Evolutionary conservation across 2,888 invertebrate species (phyloP), one percentile per base, ranked within the genome.

Genomic region (Spatulosminthurus flaviceps): DNA sequence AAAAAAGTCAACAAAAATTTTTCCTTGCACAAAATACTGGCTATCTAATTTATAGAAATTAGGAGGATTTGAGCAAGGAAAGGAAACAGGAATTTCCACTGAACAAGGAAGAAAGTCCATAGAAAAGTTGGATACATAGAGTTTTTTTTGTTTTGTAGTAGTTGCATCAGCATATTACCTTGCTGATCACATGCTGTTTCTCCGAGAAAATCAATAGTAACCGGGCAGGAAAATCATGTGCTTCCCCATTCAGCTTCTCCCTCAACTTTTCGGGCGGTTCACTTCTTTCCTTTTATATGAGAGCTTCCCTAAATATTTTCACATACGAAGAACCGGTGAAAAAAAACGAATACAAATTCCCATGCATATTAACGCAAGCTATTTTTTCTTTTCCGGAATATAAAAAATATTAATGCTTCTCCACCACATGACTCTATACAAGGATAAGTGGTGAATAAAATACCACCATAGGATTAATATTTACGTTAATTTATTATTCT

Each of bases 151-250:
- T n/a, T n/a, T n/a, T n/a, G n/a, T n/a, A n/a, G 64, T 64, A 24
- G 11, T 64, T 21, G 13, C 64, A 64, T 24, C 24, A 64, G 64
- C 64, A 64, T 64, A 60, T 64, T 13, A 21, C 22, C 70, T 26
- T 28, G 5, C 21, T 69, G 69, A 34, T 75, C 41, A 75, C 75
- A 75, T 75, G 72, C 64, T 41, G 61, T 64, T 64, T 13, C 64
- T 28, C 21, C 22, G 64, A 41, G 64, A 74, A 74, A 74, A 75
- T 75, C 75, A 41, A 75, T 75, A 64, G 41, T 2, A 22, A 64
- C 75, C 41, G 64, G 75, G 75, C 60, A 73, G 19, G 29, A 51
- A 74, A 74, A 74, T 60, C 74, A 74, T 74, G 74, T 74, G 74
- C 74, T 74, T 74, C 26, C 61, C 74, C 74, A 74, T 51, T 74